These are phyloP conservation scores for Drosophila bunnanda DNA, from an alignment of 2,888 invertebrate genomes.

Conservation along the genomic window DNA sequence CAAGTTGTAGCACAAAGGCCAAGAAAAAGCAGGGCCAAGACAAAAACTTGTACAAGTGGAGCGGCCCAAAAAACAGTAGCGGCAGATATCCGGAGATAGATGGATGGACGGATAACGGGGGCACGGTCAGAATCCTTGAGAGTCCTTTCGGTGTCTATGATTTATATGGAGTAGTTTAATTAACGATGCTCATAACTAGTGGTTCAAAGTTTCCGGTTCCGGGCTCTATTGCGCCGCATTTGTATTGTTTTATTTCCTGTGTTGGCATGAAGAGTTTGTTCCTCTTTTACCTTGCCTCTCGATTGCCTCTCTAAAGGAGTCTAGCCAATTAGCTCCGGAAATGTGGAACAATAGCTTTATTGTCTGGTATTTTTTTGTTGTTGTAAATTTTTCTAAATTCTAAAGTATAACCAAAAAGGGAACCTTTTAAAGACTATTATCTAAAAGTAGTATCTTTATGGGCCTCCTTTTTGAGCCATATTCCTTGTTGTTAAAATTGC, in stretches of 20 bases:
- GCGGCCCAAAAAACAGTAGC: conserved; percentile 26
- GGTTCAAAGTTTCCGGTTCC: conserved; percentile 41
- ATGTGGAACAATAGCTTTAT: not conserved
- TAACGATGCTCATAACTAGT: conserved; percentile 52
- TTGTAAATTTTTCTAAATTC: not conserved
- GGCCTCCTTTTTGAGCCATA: not conserved
- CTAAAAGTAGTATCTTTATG: no score
- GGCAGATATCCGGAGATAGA: conserved; percentile 37
- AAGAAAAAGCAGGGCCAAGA: conserved; percentile 34
- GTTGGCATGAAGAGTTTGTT: not conserved
- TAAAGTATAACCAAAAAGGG: no score
- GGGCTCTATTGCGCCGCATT: conserved; percentile 3
- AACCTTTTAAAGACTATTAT: not conserved
- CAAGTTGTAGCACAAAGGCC: conserved; percentile 34
- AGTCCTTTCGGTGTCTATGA: conserved; percentile 17
- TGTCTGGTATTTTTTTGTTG: not conserved
- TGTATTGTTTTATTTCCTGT: conserved; percentile 20
- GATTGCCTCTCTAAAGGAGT: not conserved
- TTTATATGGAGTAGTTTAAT: conserved; percentile 46
- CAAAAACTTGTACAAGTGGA: conserved; percentile 43
- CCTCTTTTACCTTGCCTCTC: not conserved
- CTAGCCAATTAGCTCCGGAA: conserved; percentile 16
- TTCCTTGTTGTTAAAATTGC: not conserved
- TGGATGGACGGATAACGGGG: conserved; percentile 16
- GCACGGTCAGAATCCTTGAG: conserved; percentile 11